Conservation (phyloP, 1,140 invertebrate species). For the Orchestia grillus region DNA sequence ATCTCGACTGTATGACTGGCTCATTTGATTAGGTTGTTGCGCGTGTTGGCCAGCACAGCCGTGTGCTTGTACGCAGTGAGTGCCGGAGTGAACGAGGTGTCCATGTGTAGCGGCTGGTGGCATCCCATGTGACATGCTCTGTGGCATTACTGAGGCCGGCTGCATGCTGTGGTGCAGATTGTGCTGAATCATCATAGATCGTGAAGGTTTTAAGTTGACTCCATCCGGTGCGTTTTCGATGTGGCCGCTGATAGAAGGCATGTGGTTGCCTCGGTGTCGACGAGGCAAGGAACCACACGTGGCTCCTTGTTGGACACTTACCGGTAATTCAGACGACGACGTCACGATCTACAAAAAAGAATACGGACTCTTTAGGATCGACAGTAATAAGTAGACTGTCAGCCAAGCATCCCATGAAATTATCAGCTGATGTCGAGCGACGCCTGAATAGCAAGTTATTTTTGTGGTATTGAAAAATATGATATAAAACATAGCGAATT, state of each 20-base stretch:
- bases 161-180: neutral
- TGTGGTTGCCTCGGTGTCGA: neutral
- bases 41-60: neutral
- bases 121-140: neutral
- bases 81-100: neutral
- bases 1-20: neutral
- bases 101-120: neutral
- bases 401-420: no score
- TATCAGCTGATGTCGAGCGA: no score
- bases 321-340: neutral
- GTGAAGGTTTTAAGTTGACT: constrained; percentile 13
- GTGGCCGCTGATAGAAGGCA: constrained; percentile 38
- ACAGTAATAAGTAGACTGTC: neutral
- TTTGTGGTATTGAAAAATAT: neutral
- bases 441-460: no score
- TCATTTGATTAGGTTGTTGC: neutral
- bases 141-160: neutral
- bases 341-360: neutral
- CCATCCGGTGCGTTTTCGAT: constrained; percentile 18
- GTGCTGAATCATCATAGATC: constrained; percentile 32
- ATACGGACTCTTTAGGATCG: neutral
- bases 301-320: neutral
- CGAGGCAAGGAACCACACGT: constrained; percentile 14
- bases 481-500: neutral
- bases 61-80: neutral